Conservation (phyloP, 1,140 invertebrate genomes). For the Calephelis virginiensis region DNA sequence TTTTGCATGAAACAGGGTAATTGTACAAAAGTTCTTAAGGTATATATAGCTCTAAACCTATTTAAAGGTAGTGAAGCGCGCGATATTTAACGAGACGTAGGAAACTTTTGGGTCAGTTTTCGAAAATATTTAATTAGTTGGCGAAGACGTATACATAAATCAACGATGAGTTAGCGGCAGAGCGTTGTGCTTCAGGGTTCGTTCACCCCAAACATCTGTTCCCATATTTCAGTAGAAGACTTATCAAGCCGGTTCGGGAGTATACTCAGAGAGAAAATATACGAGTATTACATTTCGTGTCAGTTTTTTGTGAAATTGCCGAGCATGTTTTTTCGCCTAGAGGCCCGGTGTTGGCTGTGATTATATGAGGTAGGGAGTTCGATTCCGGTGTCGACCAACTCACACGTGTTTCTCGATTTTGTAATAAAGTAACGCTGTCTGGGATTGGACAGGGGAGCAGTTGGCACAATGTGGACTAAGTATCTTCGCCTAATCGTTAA, state of each 20-base stretch:
- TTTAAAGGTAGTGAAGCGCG: no score
- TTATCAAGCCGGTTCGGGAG: slow-evolving; percentile 47
- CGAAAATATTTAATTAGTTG: slow-evolving; percentile 38
- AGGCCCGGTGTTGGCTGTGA: no score
- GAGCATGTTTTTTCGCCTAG: neutral
- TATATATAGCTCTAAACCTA: no score
- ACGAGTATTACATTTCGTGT: neutral
- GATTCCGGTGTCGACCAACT: no score
- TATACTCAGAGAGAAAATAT: slow-evolving; percentile 1
- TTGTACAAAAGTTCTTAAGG: no score
- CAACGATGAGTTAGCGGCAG: slow-evolving; percentile 37
- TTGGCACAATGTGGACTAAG: no score
- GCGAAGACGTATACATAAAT: slow-evolving; percentile 61
- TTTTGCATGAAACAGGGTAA: no score
- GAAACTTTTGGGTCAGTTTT: slow-evolving; percentile 13
- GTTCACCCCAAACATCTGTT: slow-evolving; percentile 73
- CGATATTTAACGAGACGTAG: neutral
- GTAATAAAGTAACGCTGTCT: no score
- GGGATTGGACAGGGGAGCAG: no score
- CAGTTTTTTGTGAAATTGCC: neutral
- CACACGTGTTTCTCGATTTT: no score
- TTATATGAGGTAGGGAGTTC: no score
- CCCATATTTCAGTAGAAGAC: slow-evolving; percentile 61
- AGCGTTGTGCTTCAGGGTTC: slow-evolving; percentile 46
- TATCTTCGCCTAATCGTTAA: no score